These are phyloP conservation scores for Crepidodera aurea DNA, from an alignment of 2,888 invertebrate genomes.

Conservation along the genomic window DNA sequence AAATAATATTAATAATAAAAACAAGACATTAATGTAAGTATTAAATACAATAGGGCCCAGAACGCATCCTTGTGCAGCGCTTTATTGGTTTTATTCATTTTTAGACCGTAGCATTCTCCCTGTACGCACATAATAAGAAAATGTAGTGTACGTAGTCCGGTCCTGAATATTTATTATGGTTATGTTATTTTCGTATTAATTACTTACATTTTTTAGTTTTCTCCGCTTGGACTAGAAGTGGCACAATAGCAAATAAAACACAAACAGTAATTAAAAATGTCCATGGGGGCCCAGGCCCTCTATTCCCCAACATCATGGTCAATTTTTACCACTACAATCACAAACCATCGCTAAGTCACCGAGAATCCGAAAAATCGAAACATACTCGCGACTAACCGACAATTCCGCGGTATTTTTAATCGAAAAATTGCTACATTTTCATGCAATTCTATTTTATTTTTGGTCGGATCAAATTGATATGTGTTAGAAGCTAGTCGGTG, in stretches of 20 bases:
- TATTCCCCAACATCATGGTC: slow-evolving; percentile 48
- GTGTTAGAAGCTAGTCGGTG: slow-evolving; percentile 32
- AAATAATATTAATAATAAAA: too few relatives aligned
- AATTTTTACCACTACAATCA: slow-evolving; percentile 26
- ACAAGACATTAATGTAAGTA: too few relatives aligned
- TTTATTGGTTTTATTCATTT: too few relatives aligned
- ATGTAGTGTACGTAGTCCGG: too few relatives aligned
- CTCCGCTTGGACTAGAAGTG: slow-evolving; percentile 48
- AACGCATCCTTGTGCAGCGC: too few relatives aligned
- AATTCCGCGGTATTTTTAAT: background rate
- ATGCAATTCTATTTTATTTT: background rate
- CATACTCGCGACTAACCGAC: background rate
- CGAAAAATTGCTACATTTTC: background rate
- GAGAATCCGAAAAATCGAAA: slow-evolving; percentile 19
- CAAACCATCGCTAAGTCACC: slow-evolving; percentile 19
- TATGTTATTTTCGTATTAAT: too few relatives aligned
- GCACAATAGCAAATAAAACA: slow-evolving; percentile 49
- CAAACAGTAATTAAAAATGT: slow-evolving; percentile 46
- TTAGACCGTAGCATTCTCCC: too few relatives aligned
- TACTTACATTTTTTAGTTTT: slow-evolving; percentile 60
- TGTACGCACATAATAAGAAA: too few relatives aligned
- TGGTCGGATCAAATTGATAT: slow-evolving; percentile 29
- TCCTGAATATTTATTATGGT: too few relatives aligned
- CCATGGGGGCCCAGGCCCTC: slow-evolving; percentile 56
- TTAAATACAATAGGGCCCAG: too few relatives aligned